phyloP scores from a whole-genome alignment of 2,888 invertebrate genomes.

The Lycia hirtaria region DNA sequence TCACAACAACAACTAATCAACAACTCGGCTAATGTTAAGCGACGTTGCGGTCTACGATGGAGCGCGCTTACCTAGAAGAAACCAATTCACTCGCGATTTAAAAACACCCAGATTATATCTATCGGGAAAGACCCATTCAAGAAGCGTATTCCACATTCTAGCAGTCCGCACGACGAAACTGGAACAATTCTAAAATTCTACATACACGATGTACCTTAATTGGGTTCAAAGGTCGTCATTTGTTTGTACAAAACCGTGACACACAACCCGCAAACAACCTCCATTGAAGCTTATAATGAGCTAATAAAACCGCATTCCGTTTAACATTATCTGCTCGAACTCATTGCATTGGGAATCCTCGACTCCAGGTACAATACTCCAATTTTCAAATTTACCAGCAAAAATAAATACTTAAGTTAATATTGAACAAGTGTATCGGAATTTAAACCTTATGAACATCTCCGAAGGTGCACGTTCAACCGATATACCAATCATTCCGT shows the following conservation, averaged over 20 bases:
- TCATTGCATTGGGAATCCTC: conserved; percentile 3
- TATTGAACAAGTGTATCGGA: not conserved
- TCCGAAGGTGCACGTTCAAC: not conserved
- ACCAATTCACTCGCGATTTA: too few relatives aligned
- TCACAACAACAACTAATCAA: too few relatives aligned
- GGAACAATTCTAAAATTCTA: too few relatives aligned
- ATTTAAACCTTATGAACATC: not conserved
- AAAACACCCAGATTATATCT: too few relatives aligned
- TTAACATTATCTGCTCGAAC: conserved; percentile 5
- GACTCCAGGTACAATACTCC: not conserved
- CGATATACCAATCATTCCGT: not conserved
- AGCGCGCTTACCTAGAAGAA: too few relatives aligned
- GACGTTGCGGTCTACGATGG: too few relatives aligned
- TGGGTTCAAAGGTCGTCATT: not conserved
- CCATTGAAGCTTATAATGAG: not conserved
- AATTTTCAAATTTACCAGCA: not conserved
- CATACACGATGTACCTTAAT: not conserved
- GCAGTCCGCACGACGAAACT: too few relatives aligned
- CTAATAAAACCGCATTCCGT: not conserved
- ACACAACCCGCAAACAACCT: not conserved
- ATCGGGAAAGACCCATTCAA: too few relatives aligned
- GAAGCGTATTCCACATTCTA: too few relatives aligned
- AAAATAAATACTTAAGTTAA: not conserved
- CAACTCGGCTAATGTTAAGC: too few relatives aligned
- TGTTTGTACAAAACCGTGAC: not conserved